Percentiles rank a stretch among this genome's conserved stretches.
Evolutionary conservation across 2,888 invertebrate genomes (phyloP).

Genomic region (Chrysodeixis includens): DNA sequence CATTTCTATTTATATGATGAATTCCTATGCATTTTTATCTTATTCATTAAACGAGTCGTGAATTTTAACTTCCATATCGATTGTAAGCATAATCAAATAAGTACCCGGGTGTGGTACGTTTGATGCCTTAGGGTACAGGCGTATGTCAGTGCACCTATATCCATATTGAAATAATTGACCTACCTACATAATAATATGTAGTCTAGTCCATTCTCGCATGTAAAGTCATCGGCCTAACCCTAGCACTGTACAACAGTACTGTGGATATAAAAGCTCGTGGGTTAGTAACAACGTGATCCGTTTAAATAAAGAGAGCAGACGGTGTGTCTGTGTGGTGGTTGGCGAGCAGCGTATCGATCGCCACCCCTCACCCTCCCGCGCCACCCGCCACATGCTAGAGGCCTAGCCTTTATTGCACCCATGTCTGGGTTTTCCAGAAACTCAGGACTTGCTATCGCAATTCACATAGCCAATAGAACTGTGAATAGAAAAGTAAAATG

Average conservation of each 20-base stretch:
- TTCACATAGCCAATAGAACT: constrained; percentile 12
- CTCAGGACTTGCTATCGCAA: constrained; percentile 33
- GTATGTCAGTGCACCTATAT: background rate
- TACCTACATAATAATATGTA: no score
- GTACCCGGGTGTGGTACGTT: constrained; percentile 9
- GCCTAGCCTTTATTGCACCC: constrained; percentile 68
- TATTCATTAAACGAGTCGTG: constrained; percentile 21
- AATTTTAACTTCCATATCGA: constrained; percentile 44
- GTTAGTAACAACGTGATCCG: constrained; percentile 59
- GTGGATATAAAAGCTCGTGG: constrained; percentile 20
- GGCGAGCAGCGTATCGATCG: constrained; percentile 67
- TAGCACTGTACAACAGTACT: background rate
- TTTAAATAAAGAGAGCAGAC: constrained; percentile 64
- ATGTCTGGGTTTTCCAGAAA: constrained; percentile 72
- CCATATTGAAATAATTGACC: no score
- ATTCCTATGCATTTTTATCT: no score
- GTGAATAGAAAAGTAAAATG: background rate
- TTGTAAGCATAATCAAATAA: constrained; percentile 32
- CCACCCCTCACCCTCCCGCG: constrained; percentile 46
- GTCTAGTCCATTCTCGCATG: background rate
- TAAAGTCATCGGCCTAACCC: background rate
- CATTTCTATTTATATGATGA: no score
- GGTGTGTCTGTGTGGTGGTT: constrained; percentile 61
- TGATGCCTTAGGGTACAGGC: background rate
- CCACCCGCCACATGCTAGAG: constrained; percentile 52